Conservation (phyloP, 1,140 invertebrate species). For the Capitella teleta region DNA sequence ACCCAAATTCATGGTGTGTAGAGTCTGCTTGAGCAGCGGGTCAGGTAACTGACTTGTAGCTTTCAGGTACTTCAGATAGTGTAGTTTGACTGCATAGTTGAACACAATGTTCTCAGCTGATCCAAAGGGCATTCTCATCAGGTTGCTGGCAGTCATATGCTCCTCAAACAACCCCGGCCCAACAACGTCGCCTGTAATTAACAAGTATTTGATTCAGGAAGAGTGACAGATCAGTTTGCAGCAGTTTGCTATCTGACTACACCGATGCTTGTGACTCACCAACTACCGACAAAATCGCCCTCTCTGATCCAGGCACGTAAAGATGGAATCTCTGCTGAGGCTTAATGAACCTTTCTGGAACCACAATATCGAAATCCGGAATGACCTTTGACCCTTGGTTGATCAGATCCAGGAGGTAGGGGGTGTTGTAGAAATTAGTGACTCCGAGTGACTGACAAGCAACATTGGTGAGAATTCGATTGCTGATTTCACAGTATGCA, state of each 20-base stretch:
- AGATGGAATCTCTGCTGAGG: slow-evolving; percentile 78
- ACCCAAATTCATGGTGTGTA: slow-evolving; percentile 71
- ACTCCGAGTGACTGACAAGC: slow-evolving; percentile 82
- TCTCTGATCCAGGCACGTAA: slow-evolving; percentile 89
- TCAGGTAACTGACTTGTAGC: slow-evolving; percentile 64
- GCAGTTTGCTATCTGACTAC: no score
- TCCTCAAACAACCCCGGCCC: slow-evolving; percentile 65
- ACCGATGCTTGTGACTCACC: slow-evolving; percentile 46
- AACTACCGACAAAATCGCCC: slow-evolving; percentile 71
- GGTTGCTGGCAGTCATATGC: slow-evolving; percentile 28
- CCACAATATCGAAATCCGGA: slow-evolving; percentile 88
- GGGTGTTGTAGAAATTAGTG: slow-evolving; percentile 81
- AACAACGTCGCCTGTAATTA: slow-evolving; percentile 66
- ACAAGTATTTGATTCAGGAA: no score
- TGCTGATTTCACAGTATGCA: no score
- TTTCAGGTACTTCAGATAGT: slow-evolving; percentile 81
- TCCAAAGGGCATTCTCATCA: slow-evolving; percentile 49
- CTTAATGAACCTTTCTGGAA: slow-evolving; percentile 80
- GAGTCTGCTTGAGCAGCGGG: slow-evolving; percentile 61
- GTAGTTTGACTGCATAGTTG: slow-evolving; percentile 86
- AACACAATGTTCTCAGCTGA: slow-evolving; percentile 89
- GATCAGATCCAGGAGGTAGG: slow-evolving; percentile 79
- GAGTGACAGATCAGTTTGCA: no score
- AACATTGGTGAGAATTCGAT: no score
- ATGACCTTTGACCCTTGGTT: slow-evolving; percentile 83